Conservation (phyloP, 2,113 vertebrate species). For the Steatornis caripensis region DNA sequence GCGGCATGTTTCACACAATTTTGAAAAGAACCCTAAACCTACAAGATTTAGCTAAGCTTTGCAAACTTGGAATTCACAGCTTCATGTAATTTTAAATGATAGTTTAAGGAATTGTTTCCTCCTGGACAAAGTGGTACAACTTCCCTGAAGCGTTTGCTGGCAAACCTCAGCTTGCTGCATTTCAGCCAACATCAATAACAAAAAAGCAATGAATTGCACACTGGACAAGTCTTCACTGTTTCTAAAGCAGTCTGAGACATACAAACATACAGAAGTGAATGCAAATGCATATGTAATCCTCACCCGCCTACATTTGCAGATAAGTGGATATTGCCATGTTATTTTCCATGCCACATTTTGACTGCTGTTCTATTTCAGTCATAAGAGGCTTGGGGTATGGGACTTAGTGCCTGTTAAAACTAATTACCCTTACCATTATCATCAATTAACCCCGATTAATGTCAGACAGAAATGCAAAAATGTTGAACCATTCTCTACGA, state of each 20-base stretch:
- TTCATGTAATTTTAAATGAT: background rate
- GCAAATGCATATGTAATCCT: background rate
- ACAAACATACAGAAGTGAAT: background rate
- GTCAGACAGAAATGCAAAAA: slow-evolving; percentile 15
- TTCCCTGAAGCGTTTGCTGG: background rate
- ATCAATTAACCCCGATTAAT: slow-evolving; percentile 27
- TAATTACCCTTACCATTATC: slow-evolving; percentile 36
- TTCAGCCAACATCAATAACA: background rate
- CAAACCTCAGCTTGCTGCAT: background rate
- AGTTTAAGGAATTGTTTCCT: background rate
- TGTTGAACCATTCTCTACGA: background rate
- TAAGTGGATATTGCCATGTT: background rate
- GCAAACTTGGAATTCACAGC: background rate
- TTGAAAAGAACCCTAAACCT: background rate
- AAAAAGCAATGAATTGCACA: background rate
- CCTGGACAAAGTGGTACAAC: background rate
- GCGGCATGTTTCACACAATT: background rate
- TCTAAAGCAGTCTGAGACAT: background rate
- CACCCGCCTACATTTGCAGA: background rate
- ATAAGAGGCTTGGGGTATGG: background rate
- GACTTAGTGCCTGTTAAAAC: background rate
- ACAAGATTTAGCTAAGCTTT: background rate
- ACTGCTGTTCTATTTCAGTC: background rate
- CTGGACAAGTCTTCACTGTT: background rate
- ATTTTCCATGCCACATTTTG: slow-evolving; percentile 9